Base-by-base conservation (phyloP, 2,888 invertebrate species). In the Agrochola lota region DNA sequence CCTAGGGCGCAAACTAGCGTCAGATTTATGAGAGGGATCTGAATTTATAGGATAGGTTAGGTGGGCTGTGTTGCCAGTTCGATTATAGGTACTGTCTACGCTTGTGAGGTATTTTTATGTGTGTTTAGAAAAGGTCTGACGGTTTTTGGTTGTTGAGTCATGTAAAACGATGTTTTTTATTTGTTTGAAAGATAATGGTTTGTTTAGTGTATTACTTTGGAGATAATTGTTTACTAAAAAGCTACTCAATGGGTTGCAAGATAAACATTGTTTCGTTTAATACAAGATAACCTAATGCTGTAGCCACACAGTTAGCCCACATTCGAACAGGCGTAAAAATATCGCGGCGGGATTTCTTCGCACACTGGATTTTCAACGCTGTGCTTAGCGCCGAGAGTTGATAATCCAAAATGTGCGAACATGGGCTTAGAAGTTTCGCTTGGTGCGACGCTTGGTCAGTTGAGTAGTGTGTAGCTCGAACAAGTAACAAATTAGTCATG, bases 21-120 rank as follows among this genome's bases (percentile, higher is more conserved):
- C 93, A 92, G 94, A 95, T 95, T 95, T 95, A 95, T 95, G 92
- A 80, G 90, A 88, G 91, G 93, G 93, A 86, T 84, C 77, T 81
- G 82, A 92, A 93, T 93, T 93, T 93, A 94, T 94, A 91, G 88
- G 88, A 90, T 90, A 90, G 89, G 90, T 87, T 90, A 85, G 77
- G 76, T 80, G 74, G 71, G 62, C 64, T 62, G 69, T 77, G 73
- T 84, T 74, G 74, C 75, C 77, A 68, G 73, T 62, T 74, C 71
- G 55, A 83, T 87, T 85, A 80, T 78, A 78, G 71, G 67, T 75
- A 77, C 55, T 70, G 59, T 69, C 55, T 67, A 52, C 12, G 30
- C 11, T 71, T 84, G 71, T 52, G 1, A 66, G 59, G 70, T 64
- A 57, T 59, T 67, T 74, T 83, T 80, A 80, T 71, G 62, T 62